phyloP scores from a whole-genome alignment of 2,797 vertebrate genomes.

The Lithobates pipiens region DNA sequence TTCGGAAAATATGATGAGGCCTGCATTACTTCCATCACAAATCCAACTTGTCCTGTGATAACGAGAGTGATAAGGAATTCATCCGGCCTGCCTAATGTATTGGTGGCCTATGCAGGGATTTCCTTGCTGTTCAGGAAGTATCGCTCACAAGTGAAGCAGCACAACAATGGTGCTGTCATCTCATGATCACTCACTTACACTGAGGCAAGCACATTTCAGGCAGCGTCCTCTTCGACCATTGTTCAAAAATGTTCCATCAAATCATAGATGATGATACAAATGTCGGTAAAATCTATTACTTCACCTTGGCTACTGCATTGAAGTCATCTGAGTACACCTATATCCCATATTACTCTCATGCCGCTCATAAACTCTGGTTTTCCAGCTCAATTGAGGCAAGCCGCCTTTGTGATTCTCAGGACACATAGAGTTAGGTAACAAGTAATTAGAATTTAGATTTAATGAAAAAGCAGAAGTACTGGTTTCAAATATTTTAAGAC shows the following conservation, averaged over 20 bases:
- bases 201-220: constrained; percentile 56
- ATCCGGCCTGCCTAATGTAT: constrained; percentile 12
- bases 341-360: neutral
- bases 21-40: neutral
- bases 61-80: constrained; percentile 23
- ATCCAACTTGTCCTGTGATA: neutral
- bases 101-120: constrained; percentile 25
- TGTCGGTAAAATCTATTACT: constrained; percentile 13
- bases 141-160: constrained; percentile 5
- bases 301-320: constrained; percentile 11
- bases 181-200: constrained; percentile 31
- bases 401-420: neutral
- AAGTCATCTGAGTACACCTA: constrained; percentile 34
- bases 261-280: constrained; percentile 6
- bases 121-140: constrained; percentile 52
- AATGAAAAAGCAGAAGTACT: too few relatives aligned
- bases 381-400: neutral
- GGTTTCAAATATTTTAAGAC: too few relatives aligned
- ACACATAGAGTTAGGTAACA: neutral
- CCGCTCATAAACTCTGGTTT: neutral
- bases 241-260: constrained; percentile 44
- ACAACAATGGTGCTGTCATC: constrained; percentile 59
- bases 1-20: neutral
- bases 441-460: neutral
- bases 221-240: constrained; percentile 17